Conservation (phyloP, 2,888 invertebrate genomes). For the Epicampocera succincta region DNA sequence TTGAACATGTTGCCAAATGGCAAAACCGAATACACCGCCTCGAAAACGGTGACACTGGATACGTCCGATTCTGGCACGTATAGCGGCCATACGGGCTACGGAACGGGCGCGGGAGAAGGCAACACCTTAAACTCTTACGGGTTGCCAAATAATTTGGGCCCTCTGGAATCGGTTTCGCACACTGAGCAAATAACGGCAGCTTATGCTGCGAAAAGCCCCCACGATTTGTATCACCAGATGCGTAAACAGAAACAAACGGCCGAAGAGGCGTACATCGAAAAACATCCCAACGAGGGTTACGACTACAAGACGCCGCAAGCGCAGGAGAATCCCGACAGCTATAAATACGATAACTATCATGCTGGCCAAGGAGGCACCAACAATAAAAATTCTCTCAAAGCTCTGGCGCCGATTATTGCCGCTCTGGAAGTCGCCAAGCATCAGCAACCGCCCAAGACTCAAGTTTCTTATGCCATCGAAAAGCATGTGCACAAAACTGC, state of each 20-base stretch:
- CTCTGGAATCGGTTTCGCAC: conserved; percentile 79
- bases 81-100: conserved; percentile 36
- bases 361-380: conserved; percentile 63
- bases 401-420: conserved; percentile 78
- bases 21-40: conserved; percentile 78
- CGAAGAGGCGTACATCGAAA: conserved; percentile 77
- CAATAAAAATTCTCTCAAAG: conserved; percentile 72
- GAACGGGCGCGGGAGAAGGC: conserved; percentile 39
- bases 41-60: conserved; percentile 77
- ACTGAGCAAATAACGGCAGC: conserved; percentile 80
- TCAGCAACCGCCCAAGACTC: conserved; percentile 60
- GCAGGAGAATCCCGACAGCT: conserved; percentile 49
- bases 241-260: conserved; percentile 76
- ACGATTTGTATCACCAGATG: conserved; percentile 79
- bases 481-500: conserved; percentile 77
- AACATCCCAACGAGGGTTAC: conserved; percentile 79
- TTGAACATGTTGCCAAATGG: conserved; percentile 78
- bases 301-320: conserved; percentile 72
- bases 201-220: conserved; percentile 73
- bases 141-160: conserved; percentile 75
- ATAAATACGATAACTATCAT: conserved; percentile 76
- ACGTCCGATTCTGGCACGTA: conserved; percentile 69
- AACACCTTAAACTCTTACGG: conserved; percentile 72
- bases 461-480: conserved; percentile 74
- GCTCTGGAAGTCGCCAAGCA: conserved; percentile 78